Evolutionary conservation across 2,797 vertebrate species (phyloP).

Genomic region (Hyperoplus lanceolatus): DNA sequence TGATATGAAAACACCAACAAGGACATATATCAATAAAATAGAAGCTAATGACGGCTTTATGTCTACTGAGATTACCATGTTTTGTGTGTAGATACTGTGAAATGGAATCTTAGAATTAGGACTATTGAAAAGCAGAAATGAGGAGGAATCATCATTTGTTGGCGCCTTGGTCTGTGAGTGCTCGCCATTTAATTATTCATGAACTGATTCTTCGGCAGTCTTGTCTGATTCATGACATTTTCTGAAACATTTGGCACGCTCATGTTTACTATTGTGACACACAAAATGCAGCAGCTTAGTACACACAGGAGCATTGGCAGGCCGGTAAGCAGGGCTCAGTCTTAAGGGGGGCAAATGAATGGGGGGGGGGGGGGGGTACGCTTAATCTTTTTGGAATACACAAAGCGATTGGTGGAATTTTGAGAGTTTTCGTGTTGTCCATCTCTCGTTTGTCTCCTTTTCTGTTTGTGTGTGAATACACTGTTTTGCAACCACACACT

Average conservation of each 20-base stretch:
- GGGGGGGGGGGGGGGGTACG: too few relatives aligned
- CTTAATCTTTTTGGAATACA: too few relatives aligned
- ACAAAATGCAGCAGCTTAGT: too few relatives aligned
- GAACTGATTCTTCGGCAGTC: neutral
- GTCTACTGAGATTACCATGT: neutral
- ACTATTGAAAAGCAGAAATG: neutral
- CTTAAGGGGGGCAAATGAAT: too few relatives aligned
- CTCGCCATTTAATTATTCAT: neutral
- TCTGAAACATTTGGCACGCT: neutral
- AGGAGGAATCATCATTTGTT: too few relatives aligned
- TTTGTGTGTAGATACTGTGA: neutral
- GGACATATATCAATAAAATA: neutral
- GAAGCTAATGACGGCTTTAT: neutral
- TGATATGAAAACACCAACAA: conserved; percentile 16
- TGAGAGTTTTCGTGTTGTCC: too few relatives aligned
- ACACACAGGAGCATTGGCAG: too few relatives aligned
- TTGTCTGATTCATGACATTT: neutral
- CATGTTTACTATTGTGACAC: neutral
- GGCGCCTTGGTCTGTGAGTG: neutral
- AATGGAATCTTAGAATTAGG: neutral
- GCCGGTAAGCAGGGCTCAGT: too few relatives aligned
- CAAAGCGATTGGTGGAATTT: too few relatives aligned
- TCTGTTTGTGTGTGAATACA: too few relatives aligned
- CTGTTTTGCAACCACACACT: too few relatives aligned
- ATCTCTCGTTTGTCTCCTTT: too few relatives aligned